Evolutionary conservation across 1,140 invertebrate genomes (phyloP).

Genomic region (Calycopis cecrops): DNA sequence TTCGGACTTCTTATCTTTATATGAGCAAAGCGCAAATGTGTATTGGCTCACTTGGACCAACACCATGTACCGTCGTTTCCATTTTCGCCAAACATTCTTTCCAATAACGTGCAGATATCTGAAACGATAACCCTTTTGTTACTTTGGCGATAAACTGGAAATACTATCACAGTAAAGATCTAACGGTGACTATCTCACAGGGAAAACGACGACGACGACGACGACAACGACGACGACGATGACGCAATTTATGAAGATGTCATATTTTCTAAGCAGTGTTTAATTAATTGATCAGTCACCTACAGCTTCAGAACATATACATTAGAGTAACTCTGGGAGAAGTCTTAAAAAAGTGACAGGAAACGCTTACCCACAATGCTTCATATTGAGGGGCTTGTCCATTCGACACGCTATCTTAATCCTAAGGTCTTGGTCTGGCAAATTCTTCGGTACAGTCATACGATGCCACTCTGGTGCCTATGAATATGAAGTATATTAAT

Average conservation of each 20-base stretch:
- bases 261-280: too few species aligned
- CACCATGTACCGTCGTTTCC: conserved; percentile 99
- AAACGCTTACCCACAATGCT: conserved; percentile 90
- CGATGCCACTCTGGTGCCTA: conserved; percentile 97
- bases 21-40: conserved; percentile 99
- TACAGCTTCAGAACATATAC: too few species aligned
- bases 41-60: conserved; percentile 99
- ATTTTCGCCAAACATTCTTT: conserved; percentile 99
- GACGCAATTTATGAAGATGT: too few species aligned
- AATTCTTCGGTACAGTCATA: conserved; percentile 96
- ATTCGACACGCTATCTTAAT: conserved; percentile 99
- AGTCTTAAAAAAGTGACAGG: too few species aligned
- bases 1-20: conserved; percentile 99
- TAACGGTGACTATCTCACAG: too few species aligned
- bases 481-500: background rate
- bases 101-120: conserved; percentile 73
- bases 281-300: too few species aligned
- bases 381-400: conserved; percentile 99
- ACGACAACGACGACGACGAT: too few species aligned
- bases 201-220: too few species aligned
- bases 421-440: conserved; percentile 94
- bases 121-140: background rate
- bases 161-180: too few species aligned
- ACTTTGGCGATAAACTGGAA: too few species aligned
- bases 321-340: too few species aligned